Base-by-base conservation (phyloP, 1,140 invertebrate species). In the Acromyrmex heyeri region DNA sequence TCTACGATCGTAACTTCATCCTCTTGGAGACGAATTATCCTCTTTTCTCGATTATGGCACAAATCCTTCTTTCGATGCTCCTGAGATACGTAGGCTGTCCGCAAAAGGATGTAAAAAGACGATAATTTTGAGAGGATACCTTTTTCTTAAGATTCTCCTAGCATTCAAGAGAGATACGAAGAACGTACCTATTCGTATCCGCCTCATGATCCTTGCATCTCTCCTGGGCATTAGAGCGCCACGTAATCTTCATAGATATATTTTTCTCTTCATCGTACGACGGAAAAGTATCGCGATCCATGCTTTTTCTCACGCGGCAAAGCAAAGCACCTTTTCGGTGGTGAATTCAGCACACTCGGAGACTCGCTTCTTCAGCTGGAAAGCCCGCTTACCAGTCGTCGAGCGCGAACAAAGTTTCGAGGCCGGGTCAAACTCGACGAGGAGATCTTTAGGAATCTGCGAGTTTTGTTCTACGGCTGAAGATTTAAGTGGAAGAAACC, bases 381-480 rank as follows among this genome's bases (percentile, higher is more conserved):
- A 83, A 83, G 79, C 55, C 69, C 79, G 55, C 79, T 82, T 50
- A 83, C 79, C 78, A 61, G 34, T 65, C 67, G 50, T 14, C 67
- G 34, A 55, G 55, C 78, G 85, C 38, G 81, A 70, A 87, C 62
- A 67, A 69, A 76, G 72, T 70, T 87, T 78, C 82, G 82, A n/a
- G 70, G 70, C 57, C 38, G 55, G 59, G 55, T 73, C 44, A 85
- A 70, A 88, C 79, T 76, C 50, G 61, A 69, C 75, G 81, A 55
- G 44, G 50, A 53, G 65, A 77, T 88, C 87, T 62, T 69, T 18
- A 62, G 81, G 81, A 85, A 85, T 85, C 75, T 59, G 75, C 55
- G 87, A 86, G 69, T 86, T 88, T 82, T 83, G 81, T 89, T 85
- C 86, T 61, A 73, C 59, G 64, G 27, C 57, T 88, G 16, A 10